phyloP scores from a whole-genome alignment of 2,888 invertebrate genomes.

The Leistus spinibarbis region DNA sequence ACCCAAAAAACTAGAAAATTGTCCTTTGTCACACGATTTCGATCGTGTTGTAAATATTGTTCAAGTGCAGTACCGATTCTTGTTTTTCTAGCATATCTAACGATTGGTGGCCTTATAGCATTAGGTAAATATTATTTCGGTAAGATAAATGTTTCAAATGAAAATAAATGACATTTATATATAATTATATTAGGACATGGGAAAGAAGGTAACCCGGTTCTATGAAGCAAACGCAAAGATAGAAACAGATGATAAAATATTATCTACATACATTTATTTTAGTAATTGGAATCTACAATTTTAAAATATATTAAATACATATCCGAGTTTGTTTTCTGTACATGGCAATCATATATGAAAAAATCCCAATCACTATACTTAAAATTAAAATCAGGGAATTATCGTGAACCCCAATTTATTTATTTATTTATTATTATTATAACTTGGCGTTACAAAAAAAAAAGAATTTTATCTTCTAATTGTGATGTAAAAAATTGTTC shows the following conservation, averaged over 20 bases:
- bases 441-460: slow-evolving; percentile 26
- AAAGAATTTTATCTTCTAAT: slow-evolving; percentile 1
- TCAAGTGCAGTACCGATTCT: background rate
- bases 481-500: background rate
- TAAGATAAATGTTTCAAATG: slow-evolving; percentile 7
- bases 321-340: slow-evolving; percentile 23
- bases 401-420: background rate
- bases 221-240: background rate
- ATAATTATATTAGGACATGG: background rate
- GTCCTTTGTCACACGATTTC: background rate
- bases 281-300: slow-evolving; percentile 35
- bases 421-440: slow-evolving; percentile 17
- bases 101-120: slow-evolving; percentile 4
- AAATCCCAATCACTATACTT: background rate
- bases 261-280: slow-evolving; percentile 39
- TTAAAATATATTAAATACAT: slow-evolving; percentile 38
- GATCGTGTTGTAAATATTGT: background rate
- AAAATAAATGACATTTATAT: background rate
- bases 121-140: slow-evolving; percentile 13
- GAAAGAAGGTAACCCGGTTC: background rate
- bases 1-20: background rate
- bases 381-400: background rate
- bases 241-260: slow-evolving; percentile 7
- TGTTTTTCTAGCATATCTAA: slow-evolving; percentile 13
- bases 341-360: slow-evolving; percentile 34